A percentile compares a stretch with the other conserved stretches of the same genome.
Evolutionary conservation across 2,113 vertebrate genomes (phyloP).

Genomic region (Plectropomus leopardus): DNA sequence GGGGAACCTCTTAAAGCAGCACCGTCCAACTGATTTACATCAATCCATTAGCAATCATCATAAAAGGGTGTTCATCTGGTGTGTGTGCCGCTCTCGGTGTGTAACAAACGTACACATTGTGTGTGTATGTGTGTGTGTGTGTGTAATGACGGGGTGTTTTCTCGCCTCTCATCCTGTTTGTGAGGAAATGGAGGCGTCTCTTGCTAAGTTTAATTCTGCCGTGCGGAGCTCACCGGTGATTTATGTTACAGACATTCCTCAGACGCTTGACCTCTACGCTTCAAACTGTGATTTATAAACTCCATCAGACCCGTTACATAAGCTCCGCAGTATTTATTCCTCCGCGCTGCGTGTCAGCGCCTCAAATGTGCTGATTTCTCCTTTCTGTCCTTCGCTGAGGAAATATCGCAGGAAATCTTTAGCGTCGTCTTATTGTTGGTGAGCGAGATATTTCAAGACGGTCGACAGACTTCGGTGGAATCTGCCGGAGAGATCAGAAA

Average conservation of each 20-base stretch:
- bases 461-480: no score
- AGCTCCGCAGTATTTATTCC: conserved; percentile 1
- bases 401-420: no score
- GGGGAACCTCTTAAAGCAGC: neutral
- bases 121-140: conserved; percentile 12
- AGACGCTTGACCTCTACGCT: conserved; percentile 20
- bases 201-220: conserved; percentile 43
- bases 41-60: neutral
- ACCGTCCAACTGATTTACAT: neutral
- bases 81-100: neutral
- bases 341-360: neutral
- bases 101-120: neutral
- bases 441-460: no score
- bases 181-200: conserved; percentile 52
- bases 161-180: conserved; percentile 65
- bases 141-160: conserved; percentile 48
- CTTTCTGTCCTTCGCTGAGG: neutral
- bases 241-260: conserved; percentile 42
- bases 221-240: conserved; percentile 27
- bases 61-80: neutral
- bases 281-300: conserved; percentile 3
- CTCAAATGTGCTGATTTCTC: neutral
- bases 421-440: no score
- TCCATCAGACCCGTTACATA: conserved; percentile 1
- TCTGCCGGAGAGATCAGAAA: no score